Conservation (phyloP, 2,797 vertebrate genomes). For the Premnoplex brunnescens region DNA sequence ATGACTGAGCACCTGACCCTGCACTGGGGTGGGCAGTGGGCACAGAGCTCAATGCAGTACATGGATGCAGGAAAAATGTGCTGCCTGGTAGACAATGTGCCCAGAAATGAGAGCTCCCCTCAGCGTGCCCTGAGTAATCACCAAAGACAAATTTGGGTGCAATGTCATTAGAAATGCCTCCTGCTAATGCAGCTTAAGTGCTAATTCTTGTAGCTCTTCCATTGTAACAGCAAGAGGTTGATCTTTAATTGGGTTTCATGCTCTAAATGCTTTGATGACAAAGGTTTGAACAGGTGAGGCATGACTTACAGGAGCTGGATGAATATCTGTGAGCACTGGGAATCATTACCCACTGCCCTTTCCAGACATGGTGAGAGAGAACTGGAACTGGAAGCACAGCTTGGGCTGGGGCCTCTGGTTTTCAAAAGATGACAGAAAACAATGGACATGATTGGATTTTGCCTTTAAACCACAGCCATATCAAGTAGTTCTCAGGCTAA, state of each 20-base stretch:
- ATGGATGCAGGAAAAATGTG: neutral
- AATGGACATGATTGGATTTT: accelerated
- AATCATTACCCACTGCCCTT: neutral
- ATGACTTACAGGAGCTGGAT: conserved; percentile 20
- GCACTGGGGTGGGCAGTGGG: accelerated
- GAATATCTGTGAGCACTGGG: neutral
- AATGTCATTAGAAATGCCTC: conserved; percentile 24
- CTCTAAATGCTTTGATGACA: conserved; percentile 68
- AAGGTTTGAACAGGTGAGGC: conserved; percentile 66
- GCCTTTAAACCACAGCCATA: neutral
- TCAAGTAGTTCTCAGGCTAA: neutral
- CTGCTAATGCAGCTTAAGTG: conserved; percentile 68
- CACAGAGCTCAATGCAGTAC: neutral
- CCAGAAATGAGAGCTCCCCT: neutral
- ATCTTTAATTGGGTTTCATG: conserved; percentile 72
- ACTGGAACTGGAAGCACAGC: neutral
- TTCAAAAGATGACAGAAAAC: neutral
- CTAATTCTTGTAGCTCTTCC: conserved; percentile 66
- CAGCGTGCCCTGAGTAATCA: neutral
- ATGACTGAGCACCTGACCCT: neutral
- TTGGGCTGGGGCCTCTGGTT: neutral
- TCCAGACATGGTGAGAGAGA: neutral
- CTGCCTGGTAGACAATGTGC: neutral
- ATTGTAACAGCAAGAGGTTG: conserved; percentile 62
- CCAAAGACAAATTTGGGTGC: conserved; percentile 53